Base-by-base conservation (phyloP, 2,797 vertebrate genomes). In the Propithecus perrieri region DNA sequence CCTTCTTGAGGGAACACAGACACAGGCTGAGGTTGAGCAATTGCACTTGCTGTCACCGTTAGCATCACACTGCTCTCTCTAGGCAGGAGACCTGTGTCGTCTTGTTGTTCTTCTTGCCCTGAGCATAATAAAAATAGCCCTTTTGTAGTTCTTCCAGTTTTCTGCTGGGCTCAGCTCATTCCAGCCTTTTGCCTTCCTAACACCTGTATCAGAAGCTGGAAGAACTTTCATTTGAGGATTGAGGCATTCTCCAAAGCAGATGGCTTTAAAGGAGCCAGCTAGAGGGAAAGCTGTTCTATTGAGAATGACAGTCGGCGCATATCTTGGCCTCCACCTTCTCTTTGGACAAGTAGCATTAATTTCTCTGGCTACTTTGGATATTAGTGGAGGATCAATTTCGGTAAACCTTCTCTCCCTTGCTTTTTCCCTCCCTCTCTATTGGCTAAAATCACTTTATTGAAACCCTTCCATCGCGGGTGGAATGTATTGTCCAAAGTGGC, bases 101-200 rank as follows among this genome's bases (percentile, higher is more conserved):
- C 6, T 41, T 76, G 38, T 50, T 91, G 65, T 89, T 91, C 89
- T 94, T 41, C 57, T 91, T 89, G 86, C 59, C 20, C 69, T 7
- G 79, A 97, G 74, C 20, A 7, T 76, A 83, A 85, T 83, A 87
- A 46, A 95, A 96, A 95, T 91, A 95, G 71, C 71, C 69, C 89
- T 69, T 95, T 94, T 95, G 91, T 92, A 26, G 63, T 35, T 50
- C 18, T 92, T 67, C 2, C 2, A 1, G 0, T 72, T 89, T 97
- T 97, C 86, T 96, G 91, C 96, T 61, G 59, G 93, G 67, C 79
- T 95, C 69, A 93, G 89, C 91, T 94, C 79, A 80, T 67, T 85
- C 28, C 20, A 46, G 84, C 78, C 79, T 81, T 95, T 93, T 91
- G 72, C 92, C 61, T 97, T 93, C 55, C 65, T 88, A 93, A 93